phyloP scores from a whole-genome alignment of 2,888 invertebrate species.

The Taenaris catops region DNA sequence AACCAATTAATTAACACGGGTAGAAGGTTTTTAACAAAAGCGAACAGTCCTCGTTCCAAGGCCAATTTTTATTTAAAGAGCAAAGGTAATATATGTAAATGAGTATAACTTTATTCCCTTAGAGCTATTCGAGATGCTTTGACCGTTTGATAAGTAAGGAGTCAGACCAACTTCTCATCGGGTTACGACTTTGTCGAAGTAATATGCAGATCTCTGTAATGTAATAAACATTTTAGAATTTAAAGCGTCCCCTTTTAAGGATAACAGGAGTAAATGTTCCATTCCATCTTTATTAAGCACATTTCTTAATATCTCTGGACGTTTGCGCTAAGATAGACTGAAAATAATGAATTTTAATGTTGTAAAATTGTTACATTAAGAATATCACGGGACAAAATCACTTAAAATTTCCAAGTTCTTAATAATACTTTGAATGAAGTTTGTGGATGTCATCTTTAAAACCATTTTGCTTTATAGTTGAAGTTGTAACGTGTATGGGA shows the following conservation, averaged over 20 bases:
- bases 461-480: no score
- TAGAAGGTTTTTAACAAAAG: no score
- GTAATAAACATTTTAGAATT: conserved; percentile 21
- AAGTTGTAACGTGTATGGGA: no score
- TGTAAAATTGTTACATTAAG: no score
- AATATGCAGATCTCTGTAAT: conserved; percentile 27
- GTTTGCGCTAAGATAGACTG: conserved; percentile 3
- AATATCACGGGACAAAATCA: no score
- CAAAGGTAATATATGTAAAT: conserved; percentile 69
- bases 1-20: no score
- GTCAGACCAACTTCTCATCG: conserved; percentile 37
- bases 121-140: conserved; percentile 58
- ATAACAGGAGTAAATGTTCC: conserved; percentile 13
- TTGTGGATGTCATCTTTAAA: no score
- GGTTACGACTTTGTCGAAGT: conserved; percentile 31
- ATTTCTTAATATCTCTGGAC: conserved; percentile 9
- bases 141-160: conserved; percentile 61
- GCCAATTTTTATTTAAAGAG: conserved; percentile 48
- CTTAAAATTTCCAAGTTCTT: no score
- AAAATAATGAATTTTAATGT: conserved; percentile 2
- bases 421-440: no score
- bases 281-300: conserved; percentile 11
- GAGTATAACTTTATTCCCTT: conserved; percentile 63
- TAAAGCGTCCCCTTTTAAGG: conserved; percentile 14
- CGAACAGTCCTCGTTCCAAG: no score